Base-by-base conservation (phyloP, 2,888 invertebrate genomes). In the Xestobium rufovillosum region DNA sequence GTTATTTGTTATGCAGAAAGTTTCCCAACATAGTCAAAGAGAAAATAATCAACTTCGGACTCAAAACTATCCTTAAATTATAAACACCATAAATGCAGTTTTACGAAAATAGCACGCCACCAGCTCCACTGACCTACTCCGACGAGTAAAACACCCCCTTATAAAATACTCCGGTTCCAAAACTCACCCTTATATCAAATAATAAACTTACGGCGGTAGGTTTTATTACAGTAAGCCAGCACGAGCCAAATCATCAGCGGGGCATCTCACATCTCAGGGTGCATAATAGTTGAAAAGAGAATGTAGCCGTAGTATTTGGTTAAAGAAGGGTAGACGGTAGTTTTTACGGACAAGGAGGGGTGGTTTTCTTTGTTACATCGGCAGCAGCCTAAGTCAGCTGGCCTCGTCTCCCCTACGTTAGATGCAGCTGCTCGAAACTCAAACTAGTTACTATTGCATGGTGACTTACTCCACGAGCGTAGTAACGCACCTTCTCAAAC, bases 301-400 rank as follows among this genome's bases (percentile, higher is more conserved):
- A n/a, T n/a, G n/a, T n/a, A n/a, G n/a, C n/a, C n/a, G n/a, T n/a
- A n/a, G n/a, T n/a, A n/a, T n/a, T n/a, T n/a, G n/a, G n/a, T n/a
- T 43, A 43, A 49, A 48, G 50, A 50, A 55, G 55, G 53, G 55
- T 55, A 50, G 40, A 47, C 49, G 47, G 41, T n/a, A n/a, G n/a
- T n/a, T 41, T 41, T 44, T 45, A 42, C 47, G 42, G 40, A 36
- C 36, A 55, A 59, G 59, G 56, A 57, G 56, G 60, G 60, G 60
- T 59, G 54, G 42, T 41, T 56, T 60, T 63, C 62, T 63, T 65
- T 65, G 63, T 65, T 63, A 53, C 53, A 47, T 41, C 49, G 55
- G 52, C 42, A 53, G 59, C 60, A 63, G 63, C 61, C 59, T 57
- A 65, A 65, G 65, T 65, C 65, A 65, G 65, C 63, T 63, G 63